Percentiles rank a stretch among this genome's conserved stretches.
Conservation (phyloP, 2,113 vertebrate genomes). For the Malurus melanocephalus region DNA sequence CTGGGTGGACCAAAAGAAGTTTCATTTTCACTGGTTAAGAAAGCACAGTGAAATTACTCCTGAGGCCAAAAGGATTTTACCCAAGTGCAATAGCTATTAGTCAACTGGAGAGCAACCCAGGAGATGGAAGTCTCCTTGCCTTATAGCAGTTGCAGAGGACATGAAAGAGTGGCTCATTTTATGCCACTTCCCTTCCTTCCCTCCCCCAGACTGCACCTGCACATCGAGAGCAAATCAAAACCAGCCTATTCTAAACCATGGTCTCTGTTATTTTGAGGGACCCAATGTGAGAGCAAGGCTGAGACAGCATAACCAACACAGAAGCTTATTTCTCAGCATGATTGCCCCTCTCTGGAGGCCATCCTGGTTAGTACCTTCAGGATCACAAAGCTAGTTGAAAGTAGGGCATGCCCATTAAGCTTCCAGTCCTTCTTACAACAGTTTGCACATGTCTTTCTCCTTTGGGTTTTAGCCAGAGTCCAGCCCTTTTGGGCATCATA, state of each 20-base stretch:
- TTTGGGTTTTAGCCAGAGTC: constrained; percentile 40
- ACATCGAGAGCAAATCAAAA: constrained; percentile 35
- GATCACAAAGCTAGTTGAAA: constrained; percentile 11
- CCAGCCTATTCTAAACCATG: constrained; percentile 29
- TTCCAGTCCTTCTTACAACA: constrained; percentile 8
- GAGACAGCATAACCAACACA: constrained; percentile 4
- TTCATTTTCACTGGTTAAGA: constrained; percentile 9
- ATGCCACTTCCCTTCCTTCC: not conserved
- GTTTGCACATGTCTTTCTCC: constrained; percentile 25
- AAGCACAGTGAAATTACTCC: not conserved
- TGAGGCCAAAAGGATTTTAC: not conserved
- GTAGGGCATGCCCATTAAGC: constrained; percentile 39
- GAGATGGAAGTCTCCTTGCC: not conserved
- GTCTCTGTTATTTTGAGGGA: constrained; percentile 41
- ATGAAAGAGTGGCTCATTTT: not conserved
- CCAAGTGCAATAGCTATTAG: fast-evolving
- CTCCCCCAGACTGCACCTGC: constrained; percentile 51
- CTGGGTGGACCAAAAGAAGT: not conserved
- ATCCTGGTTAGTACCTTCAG: not conserved
- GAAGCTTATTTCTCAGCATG: not conserved
- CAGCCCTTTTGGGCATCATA: constrained; percentile 31
- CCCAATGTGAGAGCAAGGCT: not conserved
- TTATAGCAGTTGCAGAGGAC: not conserved
- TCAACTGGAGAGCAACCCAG: not conserved
- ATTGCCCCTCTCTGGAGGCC: not conserved